Conservation (phyloP, 1,140 invertebrate species). For the Cepaea nemoralis region DNA sequence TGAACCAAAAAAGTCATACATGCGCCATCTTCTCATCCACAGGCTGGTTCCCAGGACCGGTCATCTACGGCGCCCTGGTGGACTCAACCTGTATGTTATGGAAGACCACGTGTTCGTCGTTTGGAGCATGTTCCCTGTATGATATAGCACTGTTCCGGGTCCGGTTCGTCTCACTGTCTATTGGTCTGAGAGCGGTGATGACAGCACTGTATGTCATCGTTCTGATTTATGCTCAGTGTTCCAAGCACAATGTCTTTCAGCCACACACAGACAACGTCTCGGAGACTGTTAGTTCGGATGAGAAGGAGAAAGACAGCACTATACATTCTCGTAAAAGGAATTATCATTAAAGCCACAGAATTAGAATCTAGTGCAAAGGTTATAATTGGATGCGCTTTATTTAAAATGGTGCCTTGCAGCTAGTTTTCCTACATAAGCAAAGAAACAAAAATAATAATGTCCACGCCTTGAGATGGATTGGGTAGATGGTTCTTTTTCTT, state of each 20-base stretch:
- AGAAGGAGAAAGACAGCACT: background rate
- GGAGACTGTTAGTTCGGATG: background rate
- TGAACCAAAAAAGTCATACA: too few relatives aligned
- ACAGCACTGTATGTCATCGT: background rate
- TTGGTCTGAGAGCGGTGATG: background rate
- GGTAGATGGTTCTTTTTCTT: too few relatives aligned
- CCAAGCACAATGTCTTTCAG: slow-evolving; percentile 7
- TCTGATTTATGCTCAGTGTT: background rate
- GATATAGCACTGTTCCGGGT: slow-evolving; percentile 44
- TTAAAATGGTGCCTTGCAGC: too few relatives aligned
- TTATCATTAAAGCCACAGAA: too few relatives aligned
- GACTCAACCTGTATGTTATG: slow-evolving; percentile 51
- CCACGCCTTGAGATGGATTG: too few relatives aligned
- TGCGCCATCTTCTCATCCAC: background rate
- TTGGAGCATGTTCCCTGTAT: slow-evolving; percentile 44
- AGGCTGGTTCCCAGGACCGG: slow-evolving; percentile 59
- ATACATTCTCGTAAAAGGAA: too few relatives aligned
- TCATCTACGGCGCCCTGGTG: slow-evolving; percentile 51
- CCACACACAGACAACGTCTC: background rate
- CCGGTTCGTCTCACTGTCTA: background rate
- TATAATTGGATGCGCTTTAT: too few relatives aligned
- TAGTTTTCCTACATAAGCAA: too few relatives aligned
- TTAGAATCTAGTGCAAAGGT: too few relatives aligned
- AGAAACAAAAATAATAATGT: too few relatives aligned
- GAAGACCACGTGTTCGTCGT: slow-evolving; percentile 43